Evolutionary conservation across 2,113 vertebrate genomes (phyloP).

Genomic region (Silurus meridionalis): DNA sequence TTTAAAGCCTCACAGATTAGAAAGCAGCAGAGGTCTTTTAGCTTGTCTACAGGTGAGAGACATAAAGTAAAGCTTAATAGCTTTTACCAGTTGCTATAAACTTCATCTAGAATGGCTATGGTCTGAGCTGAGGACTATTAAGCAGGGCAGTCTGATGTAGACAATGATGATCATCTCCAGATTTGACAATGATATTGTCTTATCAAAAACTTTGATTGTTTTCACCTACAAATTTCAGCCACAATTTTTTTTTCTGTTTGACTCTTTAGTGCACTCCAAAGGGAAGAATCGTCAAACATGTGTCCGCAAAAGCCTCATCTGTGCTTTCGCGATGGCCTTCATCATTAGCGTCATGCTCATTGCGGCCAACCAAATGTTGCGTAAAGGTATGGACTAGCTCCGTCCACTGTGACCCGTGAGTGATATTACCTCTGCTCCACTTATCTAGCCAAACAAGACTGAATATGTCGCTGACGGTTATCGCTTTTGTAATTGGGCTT

Average conservation of each 20-base stretch:
- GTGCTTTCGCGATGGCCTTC: slow-evolving; percentile 98
- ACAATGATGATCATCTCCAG: background rate
- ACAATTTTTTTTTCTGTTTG: slow-evolving; percentile 21
- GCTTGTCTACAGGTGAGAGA: background rate
- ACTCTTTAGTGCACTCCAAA: slow-evolving; percentile 86
- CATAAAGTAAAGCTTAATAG: background rate
- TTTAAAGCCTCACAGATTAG: background rate
- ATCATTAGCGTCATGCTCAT: slow-evolving; percentile 99
- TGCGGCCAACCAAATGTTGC: slow-evolving; percentile 98
- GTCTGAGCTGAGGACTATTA: background rate
- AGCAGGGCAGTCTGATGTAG: background rate
- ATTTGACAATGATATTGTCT: background rate
- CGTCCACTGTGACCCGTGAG: slow-evolving; percentile 75
- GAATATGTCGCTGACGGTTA: background rate
- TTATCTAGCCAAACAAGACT: slow-evolving; percentile 28
- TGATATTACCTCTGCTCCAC: slow-evolving; percentile 39
- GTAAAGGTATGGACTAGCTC: slow-evolving; percentile 95
- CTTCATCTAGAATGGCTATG: background rate
- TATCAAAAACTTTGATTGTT: slow-evolving; percentile 12
- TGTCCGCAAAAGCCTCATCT: slow-evolving; percentile 97
- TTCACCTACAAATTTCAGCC: slow-evolving; percentile 1
- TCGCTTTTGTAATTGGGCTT: background rate
- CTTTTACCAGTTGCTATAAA: background rate
- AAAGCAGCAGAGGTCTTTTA: background rate
- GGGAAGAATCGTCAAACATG: slow-evolving; percentile 98